Evolutionary conservation across 2,113 vertebrate genomes (phyloP).

Genomic region (Myotis brandtii): DNA sequence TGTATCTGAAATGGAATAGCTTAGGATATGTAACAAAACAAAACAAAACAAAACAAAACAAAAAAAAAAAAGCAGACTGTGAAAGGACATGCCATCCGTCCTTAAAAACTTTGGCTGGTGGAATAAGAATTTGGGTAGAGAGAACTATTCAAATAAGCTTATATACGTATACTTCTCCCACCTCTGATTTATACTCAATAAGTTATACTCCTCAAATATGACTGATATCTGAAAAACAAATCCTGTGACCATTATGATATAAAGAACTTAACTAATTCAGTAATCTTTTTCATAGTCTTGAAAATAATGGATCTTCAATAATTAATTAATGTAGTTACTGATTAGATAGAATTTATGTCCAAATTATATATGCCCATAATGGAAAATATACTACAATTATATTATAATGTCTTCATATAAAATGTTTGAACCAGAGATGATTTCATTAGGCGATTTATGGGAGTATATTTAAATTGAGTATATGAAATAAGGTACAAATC

Average conservation of each 20-base stretch:
- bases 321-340: conserved; percentile 2
- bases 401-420: conserved; percentile 43
- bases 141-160: not conserved
- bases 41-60: too few species aligned
- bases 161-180: not conserved
- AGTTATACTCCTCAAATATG: not conserved
- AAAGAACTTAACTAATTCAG: not conserved
- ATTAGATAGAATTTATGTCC: conserved; percentile 47
- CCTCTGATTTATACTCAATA: not conserved
- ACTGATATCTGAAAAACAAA: not conserved
- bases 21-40: too few species aligned
- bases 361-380: not conserved
- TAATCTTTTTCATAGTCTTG: not conserved
- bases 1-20: not conserved
- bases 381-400: not conserved
- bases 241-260: not conserved
- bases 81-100: not conserved
- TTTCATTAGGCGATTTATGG: conserved; percentile 12
- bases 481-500: not conserved
- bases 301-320: conserved; percentile 26
- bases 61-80: not conserved
- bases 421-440: not conserved
- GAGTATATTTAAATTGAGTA: conserved; percentile 51
- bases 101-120: not conserved
- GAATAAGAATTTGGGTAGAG: not conserved